These are phyloP conservation scores for Cataglyphis hispanica DNA, from an alignment of 1,140 invertebrate genomes.

Conservation along the genomic window DNA sequence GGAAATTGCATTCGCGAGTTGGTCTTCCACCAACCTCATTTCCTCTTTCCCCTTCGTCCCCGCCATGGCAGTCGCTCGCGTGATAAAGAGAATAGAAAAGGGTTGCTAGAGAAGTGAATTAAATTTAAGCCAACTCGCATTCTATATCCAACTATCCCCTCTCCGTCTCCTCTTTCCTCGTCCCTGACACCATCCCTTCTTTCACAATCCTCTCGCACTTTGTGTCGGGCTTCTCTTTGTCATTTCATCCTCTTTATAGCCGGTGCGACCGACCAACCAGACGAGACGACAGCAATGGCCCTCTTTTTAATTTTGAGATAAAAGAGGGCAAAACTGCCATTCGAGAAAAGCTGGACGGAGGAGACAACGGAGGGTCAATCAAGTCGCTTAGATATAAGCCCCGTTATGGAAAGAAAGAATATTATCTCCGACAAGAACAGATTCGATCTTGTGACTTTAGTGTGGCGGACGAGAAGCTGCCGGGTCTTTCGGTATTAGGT, in stretches of 20 bases:
- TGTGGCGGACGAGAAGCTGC: background rate
- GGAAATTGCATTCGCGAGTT: conserved; percentile 76
- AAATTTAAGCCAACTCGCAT: conserved; percentile 70
- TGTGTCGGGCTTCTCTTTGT: conserved; percentile 57
- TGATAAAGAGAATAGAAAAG: conserved; percentile 71
- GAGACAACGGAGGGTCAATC: conserved; percentile 23
- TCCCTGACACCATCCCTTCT: conserved; percentile 38
- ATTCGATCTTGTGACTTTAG: background rate
- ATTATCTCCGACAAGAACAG: conserved; percentile 29
- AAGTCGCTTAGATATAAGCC: conserved; percentile 33
- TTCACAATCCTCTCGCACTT: conserved; percentile 45
- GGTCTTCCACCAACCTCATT: conserved; percentile 62
- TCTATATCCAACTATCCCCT: conserved; percentile 39
- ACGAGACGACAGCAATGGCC: conserved; percentile 35
- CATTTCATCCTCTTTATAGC: conserved; percentile 17
- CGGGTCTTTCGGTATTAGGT: conserved; percentile 9
- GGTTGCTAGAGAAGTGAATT: conserved; percentile 71
- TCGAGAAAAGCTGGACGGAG: background rate
- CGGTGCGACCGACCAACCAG: conserved; percentile 12
- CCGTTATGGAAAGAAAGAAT: background rate
- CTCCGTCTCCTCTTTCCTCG: background rate
- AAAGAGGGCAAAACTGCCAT: conserved; percentile 52
- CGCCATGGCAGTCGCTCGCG: conserved; percentile 32
- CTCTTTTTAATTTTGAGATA: conserved; percentile 67
- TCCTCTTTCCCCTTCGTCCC: conserved; percentile 37